phyloP scores from a whole-genome alignment of 2,888 invertebrate species.

The Pyrrhia umbra region DNA sequence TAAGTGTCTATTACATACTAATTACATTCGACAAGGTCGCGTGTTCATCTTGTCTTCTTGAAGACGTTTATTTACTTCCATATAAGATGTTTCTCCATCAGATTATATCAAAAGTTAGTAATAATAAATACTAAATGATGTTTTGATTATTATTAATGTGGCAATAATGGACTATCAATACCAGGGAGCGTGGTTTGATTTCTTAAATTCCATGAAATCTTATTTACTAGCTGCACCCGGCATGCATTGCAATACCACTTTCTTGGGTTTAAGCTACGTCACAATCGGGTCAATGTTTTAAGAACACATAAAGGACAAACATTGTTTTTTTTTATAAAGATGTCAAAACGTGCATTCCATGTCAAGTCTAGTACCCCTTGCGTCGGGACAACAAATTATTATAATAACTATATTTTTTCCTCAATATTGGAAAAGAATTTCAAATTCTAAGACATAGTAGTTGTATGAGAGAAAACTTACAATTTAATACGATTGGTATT shows the following conservation, averaged over 20 bases:
- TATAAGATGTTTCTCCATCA: slow-evolving; percentile 9
- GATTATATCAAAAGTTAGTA: background rate
- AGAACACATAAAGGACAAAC: too few relatives aligned
- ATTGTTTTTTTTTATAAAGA: too few relatives aligned
- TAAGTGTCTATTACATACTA: slow-evolving; percentile 63
- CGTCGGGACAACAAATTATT: too few relatives aligned
- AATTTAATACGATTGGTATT: slow-evolving; percentile 17
- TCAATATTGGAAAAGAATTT: background rate
- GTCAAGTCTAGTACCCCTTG: too few relatives aligned
- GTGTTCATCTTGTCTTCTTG: slow-evolving; percentile 31
- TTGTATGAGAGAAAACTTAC: slow-evolving; percentile 1
- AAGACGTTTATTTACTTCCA: slow-evolving; percentile 16
- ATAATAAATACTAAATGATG: background rate
- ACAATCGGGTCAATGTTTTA: too few relatives aligned
- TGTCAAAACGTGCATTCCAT: too few relatives aligned
- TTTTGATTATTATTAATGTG: background rate
- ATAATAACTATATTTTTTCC: too few relatives aligned
- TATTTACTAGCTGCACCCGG: too few relatives aligned
- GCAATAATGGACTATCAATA: background rate
- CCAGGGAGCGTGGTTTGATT: too few relatives aligned
- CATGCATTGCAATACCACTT: too few relatives aligned
- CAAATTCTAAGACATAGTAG: background rate
- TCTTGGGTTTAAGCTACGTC: too few relatives aligned
- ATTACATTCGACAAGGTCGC: slow-evolving; percentile 53
- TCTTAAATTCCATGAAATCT: too few relatives aligned